phyloP scores from a whole-genome alignment of 2,113 vertebrate species.

The Psittacara wagleri region DNA sequence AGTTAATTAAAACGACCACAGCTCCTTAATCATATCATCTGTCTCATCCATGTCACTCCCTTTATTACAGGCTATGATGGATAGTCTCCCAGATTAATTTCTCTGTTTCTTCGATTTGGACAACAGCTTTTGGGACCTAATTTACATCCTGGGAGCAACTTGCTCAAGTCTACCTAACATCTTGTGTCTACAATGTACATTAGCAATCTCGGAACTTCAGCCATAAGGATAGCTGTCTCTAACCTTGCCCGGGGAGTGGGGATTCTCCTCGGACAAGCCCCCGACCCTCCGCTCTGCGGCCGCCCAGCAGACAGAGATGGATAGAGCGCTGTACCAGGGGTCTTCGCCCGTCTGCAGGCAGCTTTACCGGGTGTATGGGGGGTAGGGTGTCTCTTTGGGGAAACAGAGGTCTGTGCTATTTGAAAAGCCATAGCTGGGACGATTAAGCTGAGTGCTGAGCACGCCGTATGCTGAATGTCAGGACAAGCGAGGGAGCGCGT shows the following conservation, averaged over 20 bases:
- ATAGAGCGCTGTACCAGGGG: neutral
- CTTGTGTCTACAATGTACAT: constrained; percentile 71
- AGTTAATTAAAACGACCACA: constrained; percentile 99
- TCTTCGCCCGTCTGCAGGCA: neutral
- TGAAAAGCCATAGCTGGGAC: neutral
- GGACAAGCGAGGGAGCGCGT: neutral
- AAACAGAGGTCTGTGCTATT: neutral
- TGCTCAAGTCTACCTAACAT: constrained; percentile 73
- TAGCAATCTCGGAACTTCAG: constrained; percentile 52
- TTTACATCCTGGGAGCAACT: constrained; percentile 85
- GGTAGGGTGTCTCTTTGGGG: neutral
- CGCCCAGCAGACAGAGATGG: neutral
- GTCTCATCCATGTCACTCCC: constrained; percentile 95
- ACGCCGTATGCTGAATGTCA: neutral
- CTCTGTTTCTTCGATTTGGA: constrained; percentile 98
- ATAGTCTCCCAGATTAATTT: constrained; percentile 96
- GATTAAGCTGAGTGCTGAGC: neutral
- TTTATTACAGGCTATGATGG: constrained; percentile 98
- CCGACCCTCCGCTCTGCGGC: neutral
- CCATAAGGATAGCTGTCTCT: neutral
- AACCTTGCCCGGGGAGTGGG: neutral
- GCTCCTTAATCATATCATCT: constrained; percentile 99
- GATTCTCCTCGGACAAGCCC: neutral
- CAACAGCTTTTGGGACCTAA: constrained; percentile 91
- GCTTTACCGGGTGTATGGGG: neutral